Evolutionary conservation across 2,113 vertebrate genomes (phyloP).

Genomic region (Petroica traversi): DNA sequence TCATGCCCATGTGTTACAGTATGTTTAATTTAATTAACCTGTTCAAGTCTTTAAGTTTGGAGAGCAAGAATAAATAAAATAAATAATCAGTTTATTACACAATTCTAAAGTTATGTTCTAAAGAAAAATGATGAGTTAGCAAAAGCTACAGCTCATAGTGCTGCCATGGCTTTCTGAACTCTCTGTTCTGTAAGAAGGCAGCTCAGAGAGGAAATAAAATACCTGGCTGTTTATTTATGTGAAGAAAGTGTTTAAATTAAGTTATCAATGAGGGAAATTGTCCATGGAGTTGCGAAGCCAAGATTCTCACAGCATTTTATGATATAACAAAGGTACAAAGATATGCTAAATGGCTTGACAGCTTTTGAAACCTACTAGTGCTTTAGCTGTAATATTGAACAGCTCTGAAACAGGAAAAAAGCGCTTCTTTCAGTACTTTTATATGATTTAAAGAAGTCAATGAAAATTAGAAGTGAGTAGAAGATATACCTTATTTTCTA

Average conservation of each 20-base stretch:
- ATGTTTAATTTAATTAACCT: background rate
- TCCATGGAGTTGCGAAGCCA: conserved; percentile 5
- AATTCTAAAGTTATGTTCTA: background rate
- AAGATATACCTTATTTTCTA: conserved; percentile 89
- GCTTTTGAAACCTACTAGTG: background rate
- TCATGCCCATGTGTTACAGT: background rate
- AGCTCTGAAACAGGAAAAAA: background rate
- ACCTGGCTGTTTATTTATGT: background rate
- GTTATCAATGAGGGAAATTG: background rate
- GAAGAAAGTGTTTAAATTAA: background rate
- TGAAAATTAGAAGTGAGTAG: conserved; percentile 29
- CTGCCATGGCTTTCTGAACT: background rate
- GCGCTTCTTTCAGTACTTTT: background rate
- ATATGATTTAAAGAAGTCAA: conserved; percentile 20
- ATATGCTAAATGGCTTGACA: background rate
- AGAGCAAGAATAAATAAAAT: background rate
- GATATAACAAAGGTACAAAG: background rate
- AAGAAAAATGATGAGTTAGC: background rate
- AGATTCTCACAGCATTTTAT: conserved; percentile 13
- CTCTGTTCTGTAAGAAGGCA: background rate
- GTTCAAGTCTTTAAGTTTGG: background rate
- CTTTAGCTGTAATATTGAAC: conserved; percentile 6
- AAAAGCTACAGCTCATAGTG: background rate
- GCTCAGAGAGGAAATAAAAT: background rate
- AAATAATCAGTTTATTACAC: background rate